phyloP scores from a whole-genome alignment of 2,888 invertebrate species.

The Yponomeuta plumbellus region DNA sequence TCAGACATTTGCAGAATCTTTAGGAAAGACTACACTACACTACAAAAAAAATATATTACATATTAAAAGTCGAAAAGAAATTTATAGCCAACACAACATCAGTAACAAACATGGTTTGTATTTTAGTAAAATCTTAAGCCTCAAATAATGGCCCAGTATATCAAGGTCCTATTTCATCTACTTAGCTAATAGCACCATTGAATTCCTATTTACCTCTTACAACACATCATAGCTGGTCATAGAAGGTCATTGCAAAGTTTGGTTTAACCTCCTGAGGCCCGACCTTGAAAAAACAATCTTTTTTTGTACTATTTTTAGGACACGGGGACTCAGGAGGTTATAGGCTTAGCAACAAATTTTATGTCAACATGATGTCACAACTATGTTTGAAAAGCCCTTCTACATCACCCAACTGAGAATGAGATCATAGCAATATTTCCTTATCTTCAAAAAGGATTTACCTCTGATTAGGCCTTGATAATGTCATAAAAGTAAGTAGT shows the following conservation, averaged over 20 bases:
- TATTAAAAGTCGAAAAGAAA: too few species aligned
- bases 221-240: neutral
- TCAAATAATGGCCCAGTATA: too few species aligned
- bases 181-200: neutral
- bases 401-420: slow-evolving; percentile 3
- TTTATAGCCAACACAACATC: too few species aligned
- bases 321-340: too few species aligned
- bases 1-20: too few species aligned
- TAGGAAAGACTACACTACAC: too few species aligned
- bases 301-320: too few species aligned
- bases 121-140: too few species aligned
- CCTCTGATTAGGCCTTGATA: neutral
- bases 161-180: neutral
- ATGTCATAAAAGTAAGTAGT: neutral
- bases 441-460: slow-evolving; percentile 8
- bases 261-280: too few species aligned
- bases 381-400: slow-evolving; percentile 1
- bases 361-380: slow-evolving; percentile 8
- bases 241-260: neutral
- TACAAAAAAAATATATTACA: too few species aligned
- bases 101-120: too few species aligned
- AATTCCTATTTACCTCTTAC: neutral
- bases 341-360: slow-evolving; percentile 3
- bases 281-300: too few species aligned
- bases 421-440: neutral